Evolutionary conservation across 2,888 invertebrate genomes (phyloP).

Genomic region (Tachina grossa): DNA sequence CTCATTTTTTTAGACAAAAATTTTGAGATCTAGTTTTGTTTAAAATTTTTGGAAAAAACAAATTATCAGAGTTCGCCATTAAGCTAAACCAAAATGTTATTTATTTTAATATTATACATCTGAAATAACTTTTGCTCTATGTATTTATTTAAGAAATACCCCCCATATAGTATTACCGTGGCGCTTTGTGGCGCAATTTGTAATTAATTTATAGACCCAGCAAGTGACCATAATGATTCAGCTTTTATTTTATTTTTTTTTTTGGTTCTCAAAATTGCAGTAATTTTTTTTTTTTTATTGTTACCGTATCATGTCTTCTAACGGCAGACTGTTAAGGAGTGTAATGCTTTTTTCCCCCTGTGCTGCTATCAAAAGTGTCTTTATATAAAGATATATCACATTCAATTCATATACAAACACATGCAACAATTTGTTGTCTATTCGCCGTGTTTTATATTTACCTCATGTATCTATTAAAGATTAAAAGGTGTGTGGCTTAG

Average conservation of each 20-base stretch:
- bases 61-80: too few relatives aligned
- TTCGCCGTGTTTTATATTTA: conserved; percentile 50
- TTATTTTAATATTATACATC: not conserved
- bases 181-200: conserved; percentile 71
- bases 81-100: too few relatives aligned
- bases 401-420: conserved; percentile 21
- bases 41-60: too few relatives aligned
- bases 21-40: too few relatives aligned
- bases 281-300: conserved; percentile 35
- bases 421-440: conserved; percentile 44
- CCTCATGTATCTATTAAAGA: conserved; percentile 69
- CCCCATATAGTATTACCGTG: conserved; percentile 35
- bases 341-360: conserved; percentile 38
- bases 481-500: conserved; percentile 72
- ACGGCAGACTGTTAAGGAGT: conserved; percentile 64
- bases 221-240: conserved; percentile 72
- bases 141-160: conserved; percentile 23
- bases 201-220: conserved; percentile 72
- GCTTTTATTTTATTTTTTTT: conserved; percentile 48
- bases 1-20: too few relatives aligned
- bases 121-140: not conserved
- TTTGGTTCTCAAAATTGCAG: conserved; percentile 28
- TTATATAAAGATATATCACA: conserved; percentile 65
- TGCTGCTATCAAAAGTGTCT: conserved; percentile 63
- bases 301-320: conserved; percentile 34